Evolutionary conservation across 2,113 vertebrate species (phyloP).

Genomic region (Stegostoma tigrinum): DNA sequence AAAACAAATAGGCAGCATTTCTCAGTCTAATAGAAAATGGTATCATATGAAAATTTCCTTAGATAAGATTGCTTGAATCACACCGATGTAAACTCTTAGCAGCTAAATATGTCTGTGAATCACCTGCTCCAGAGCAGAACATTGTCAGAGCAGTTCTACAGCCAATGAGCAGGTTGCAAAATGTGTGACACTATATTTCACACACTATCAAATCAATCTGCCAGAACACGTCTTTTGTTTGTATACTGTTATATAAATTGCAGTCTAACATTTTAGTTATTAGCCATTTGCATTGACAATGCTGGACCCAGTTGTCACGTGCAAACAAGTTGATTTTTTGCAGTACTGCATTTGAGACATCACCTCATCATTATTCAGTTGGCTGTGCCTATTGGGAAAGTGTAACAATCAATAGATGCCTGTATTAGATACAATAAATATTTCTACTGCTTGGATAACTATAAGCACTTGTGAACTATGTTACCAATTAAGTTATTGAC

Average conservation of each 20-base stretch:
- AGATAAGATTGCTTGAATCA: neutral
- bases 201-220: neutral
- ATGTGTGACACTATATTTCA: neutral
- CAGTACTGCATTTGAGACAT: neutral
- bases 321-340: neutral
- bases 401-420: neutral
- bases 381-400: neutral
- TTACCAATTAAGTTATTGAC: neutral
- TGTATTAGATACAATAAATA: neutral
- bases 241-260: neutral
- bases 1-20: neutral
- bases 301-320: neutral
- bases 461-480: neutral
- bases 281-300: neutral
- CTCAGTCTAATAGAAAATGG: neutral
- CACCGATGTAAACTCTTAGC: neutral
- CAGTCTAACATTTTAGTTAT: conserved; percentile 5
- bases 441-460: neutral
- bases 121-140: neutral
- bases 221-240: neutral
- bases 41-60: neutral
- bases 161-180: neutral
- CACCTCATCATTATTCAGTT: neutral
- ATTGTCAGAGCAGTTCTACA: neutral
- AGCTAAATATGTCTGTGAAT: neutral